Evolutionary conservation across 1,140 invertebrate genomes (phyloP).

Genomic region (Semibalanus balanoides): DNA sequence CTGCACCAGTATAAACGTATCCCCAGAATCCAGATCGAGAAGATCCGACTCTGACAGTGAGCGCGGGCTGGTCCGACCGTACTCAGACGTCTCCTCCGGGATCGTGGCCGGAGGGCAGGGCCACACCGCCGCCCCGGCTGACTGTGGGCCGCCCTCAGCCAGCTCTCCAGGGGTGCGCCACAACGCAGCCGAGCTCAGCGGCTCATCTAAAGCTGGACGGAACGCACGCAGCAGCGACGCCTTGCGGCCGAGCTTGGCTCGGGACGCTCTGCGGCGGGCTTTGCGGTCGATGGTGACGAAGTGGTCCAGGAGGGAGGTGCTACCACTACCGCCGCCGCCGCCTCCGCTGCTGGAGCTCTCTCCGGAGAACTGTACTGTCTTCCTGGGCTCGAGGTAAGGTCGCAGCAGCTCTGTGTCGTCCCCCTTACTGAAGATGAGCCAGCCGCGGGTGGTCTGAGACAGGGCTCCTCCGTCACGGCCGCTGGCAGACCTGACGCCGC

Average conservation of each 20-base stretch:
- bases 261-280: too few relatives aligned
- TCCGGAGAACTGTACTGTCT: background rate
- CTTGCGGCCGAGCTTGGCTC: background rate
- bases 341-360: too few relatives aligned
- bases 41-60: background rate
- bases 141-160: too few relatives aligned
- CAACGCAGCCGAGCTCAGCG: background rate
- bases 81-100: background rate
- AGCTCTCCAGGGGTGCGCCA: background rate
- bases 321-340: too few relatives aligned
- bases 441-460: background rate
- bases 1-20: background rate
- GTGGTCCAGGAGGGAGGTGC: background rate
- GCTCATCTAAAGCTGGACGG: background rate
- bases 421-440: background rate
- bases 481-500: background rate
- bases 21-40: background rate
- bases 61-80: background rate
- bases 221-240: background rate
- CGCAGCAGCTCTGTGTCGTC: background rate
- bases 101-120: background rate
- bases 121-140: background rate
- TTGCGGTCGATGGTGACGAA: conserved; percentile 1
- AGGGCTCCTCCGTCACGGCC: background rate
- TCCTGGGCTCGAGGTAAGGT: background rate